Evolutionary conservation across 2,888 invertebrate genomes (phyloP).

Genomic region (Acleris laterana): DNA sequence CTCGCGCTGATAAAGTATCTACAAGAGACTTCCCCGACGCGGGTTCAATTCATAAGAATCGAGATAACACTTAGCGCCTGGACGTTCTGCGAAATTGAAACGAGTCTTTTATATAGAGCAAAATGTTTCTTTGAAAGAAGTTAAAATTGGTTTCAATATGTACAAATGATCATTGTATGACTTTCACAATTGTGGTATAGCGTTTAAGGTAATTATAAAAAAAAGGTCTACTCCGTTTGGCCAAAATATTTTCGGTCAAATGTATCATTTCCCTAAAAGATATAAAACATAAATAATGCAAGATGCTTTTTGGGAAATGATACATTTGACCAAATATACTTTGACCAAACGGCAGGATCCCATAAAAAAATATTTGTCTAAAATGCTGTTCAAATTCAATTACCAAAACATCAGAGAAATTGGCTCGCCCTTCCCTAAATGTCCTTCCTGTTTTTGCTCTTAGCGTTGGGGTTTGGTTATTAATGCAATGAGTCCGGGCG

Average conservation of each 20-base stretch:
- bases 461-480: not conserved
- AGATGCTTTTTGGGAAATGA: too few species aligned
- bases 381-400: not conserved
- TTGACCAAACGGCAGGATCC: too few species aligned
- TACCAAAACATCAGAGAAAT: not conserved
- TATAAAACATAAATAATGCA: too few species aligned
- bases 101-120: not conserved
- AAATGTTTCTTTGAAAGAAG: not conserved
- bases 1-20: not conserved
- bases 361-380: not conserved
- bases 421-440: not conserved
- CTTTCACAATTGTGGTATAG: not conserved
- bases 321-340: too few species aligned
- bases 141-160: too few species aligned
- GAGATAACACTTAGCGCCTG: not conserved
- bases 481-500: not conserved
- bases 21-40: not conserved
- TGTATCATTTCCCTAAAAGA: too few species aligned
- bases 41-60: not conserved
- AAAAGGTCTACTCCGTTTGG: too few species aligned
- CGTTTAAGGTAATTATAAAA: too few species aligned
- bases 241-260: too few species aligned
- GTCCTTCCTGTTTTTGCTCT: slow-evolving; percentile 4
- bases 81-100: not conserved
- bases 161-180: too few species aligned